phyloP scores from a whole-genome alignment of 2,113 vertebrate genomes.

The Trichomycterus rosablanca region DNA sequence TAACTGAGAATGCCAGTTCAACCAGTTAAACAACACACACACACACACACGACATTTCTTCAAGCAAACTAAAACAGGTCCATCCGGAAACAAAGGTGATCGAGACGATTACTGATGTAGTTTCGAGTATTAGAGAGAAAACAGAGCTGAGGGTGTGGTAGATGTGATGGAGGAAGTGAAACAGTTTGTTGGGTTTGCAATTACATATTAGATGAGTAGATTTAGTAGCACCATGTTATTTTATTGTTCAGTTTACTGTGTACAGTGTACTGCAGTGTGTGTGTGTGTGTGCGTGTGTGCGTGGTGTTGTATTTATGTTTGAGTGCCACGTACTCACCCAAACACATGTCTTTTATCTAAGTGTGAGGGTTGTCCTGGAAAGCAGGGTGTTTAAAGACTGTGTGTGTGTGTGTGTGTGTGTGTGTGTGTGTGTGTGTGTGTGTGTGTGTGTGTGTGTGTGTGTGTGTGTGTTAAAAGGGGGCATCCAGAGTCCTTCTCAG shows the following conservation, averaged over 20 bases:
- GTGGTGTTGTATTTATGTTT: background rate
- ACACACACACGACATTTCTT: constrained; percentile 19
- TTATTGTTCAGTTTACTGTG: too few relatives aligned
- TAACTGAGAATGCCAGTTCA: constrained; percentile 43
- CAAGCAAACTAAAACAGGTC: constrained; percentile 15
- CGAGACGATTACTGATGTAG: background rate
- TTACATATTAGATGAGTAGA: too few relatives aligned
- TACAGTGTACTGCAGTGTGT: too few relatives aligned
- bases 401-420: background rate
- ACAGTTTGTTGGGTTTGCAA: too few relatives aligned
- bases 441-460: background rate
- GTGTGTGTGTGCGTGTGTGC: background rate
- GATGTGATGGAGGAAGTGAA: too few relatives aligned
- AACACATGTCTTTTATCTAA: background rate
- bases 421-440: background rate
- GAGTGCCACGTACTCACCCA: constrained; percentile 15
- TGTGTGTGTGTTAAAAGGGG: background rate
- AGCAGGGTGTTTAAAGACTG: background rate
- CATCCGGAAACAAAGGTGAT: constrained; percentile 21
- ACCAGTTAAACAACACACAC: constrained; percentile 46
- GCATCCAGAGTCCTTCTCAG: background rate
- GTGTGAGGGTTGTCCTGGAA: background rate
- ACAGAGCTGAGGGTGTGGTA: too few relatives aligned
- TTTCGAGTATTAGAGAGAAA: too few relatives aligned
- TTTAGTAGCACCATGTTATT: too few relatives aligned